Evolutionary conservation across 2,888 invertebrate species (phyloP), one percentile per base, ranked within the genome.

Genomic region (Drosophila limbata): DNA sequence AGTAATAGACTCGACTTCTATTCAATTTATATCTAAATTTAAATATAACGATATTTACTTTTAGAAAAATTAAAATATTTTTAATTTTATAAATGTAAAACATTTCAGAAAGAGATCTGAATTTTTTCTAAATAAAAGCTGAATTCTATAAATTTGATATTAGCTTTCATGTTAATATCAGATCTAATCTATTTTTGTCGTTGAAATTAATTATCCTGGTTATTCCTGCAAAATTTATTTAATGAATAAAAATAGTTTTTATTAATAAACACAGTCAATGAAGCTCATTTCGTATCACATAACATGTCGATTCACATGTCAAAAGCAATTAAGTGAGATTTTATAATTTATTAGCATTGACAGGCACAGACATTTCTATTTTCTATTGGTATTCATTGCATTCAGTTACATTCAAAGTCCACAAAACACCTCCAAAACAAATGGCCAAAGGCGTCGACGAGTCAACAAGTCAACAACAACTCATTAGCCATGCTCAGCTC

Each of bases 401-500:
- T 40, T 15, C 9, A 13, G 25, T 15, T 10, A 8, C 39, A 67
- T 15, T 59, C 71, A 79, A 70, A 78, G 77, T 77, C 57, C 78
- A 69, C 60, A 33, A 62, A 56, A 71, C 71, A 79, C 79, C 72
- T 75, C 60, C 60, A 62, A 61, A 47, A 44, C 40, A 62, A 63
- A 59, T 57, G 48, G 28, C 37, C 48, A 44, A 42, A 59, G 47
- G 60, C 52, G 47, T 31, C 45, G 45, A 48, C 52, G 10, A 53
- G 35, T 42, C 51, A 53, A 33, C 48, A 55, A 62, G 55, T 51
- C 61, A 51, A 45, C 74, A 59, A 75, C 84, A 79, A 76, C 81
- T 81, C 81, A 82, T 82, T 82, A 82, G 79, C 81, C 76, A 81
- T 81, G 73, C 73, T 56, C 66, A 56, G 73, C 40, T 48, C 65